Base-by-base conservation (phyloP, 2,888 invertebrate species). In the Bimastos eiseni region DNA sequence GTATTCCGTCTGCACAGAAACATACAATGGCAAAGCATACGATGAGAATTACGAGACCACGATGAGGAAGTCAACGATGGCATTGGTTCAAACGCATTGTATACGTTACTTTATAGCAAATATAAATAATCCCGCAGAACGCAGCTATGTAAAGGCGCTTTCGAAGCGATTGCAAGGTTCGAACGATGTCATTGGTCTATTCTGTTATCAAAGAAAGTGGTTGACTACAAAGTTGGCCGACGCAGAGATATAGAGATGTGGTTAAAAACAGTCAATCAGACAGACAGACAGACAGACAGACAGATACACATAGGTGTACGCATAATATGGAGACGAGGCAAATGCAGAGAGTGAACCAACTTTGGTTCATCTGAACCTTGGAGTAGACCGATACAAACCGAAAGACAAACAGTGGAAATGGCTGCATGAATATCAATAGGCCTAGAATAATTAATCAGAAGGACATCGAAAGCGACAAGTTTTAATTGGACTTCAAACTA, bases 1-100 rank as follows among this genome's bases (percentile, higher is more conserved):
- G 94, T 97, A 97, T 86, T 96, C 96, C 55, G 96, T 95, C 93
- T 96, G 95, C 90, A 93, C 34, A 33, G 34, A 19, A 24, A 70
- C 37, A 90, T 30, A 83, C 11, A 70, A 15, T 41, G 6, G 41
- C 44, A 37, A 44, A n/a, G 41, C 3, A 33, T 8, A 88, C 38
- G 19, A 89, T 5, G 41, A 89, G 0, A 13, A 33, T 5, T 19
- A 4, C 4, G 37, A 49, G 30, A 49, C 41, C 89, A 24, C 0
- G 19, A 34, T n/a, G 41, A 33, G 41, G 41, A 17, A 49, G 17
- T 70, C 30, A 49, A 49, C 49, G 49, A 49, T 3, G 15, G 49
- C 24, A 49, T 3, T 17, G 6, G 2, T 4, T 21, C 21, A 21
- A 49, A 49, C 24, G 24, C 49, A 13, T 4, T 49, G 49, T 44